Conservation (phyloP, 2,797 vertebrate species). For the Channallabes apus region DNA sequence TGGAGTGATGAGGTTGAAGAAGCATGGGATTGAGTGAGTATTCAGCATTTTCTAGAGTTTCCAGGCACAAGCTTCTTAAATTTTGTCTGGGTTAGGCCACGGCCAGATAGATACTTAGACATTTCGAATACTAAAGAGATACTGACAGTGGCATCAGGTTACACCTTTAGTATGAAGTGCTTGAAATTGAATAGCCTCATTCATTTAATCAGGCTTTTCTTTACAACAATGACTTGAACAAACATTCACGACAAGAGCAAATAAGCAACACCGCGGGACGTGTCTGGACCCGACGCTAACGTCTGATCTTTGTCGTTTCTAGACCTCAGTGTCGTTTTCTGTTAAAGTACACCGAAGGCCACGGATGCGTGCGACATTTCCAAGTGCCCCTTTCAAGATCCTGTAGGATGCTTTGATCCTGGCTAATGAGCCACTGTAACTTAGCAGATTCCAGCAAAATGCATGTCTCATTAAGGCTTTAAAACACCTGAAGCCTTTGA, state of each 20-base stretch:
- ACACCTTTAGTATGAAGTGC: not conserved
- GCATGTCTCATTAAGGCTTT: conserved; percentile 55
- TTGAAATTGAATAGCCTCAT: not conserved
- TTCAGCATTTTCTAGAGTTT: not conserved
- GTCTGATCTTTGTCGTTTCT: not conserved
- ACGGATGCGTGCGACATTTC: conserved; percentile 15
- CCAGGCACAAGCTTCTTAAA: too few species aligned
- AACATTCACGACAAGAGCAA: conserved; percentile 14
- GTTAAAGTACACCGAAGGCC: conserved; percentile 8
- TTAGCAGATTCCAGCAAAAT: conserved; percentile 40
- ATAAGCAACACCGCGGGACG: not conserved
- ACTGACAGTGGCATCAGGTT: too few species aligned
- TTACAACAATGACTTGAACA: not conserved
- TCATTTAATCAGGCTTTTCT: not conserved
- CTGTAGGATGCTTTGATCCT: conserved; percentile 51
- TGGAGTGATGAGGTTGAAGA: not conserved
- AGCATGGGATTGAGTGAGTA: not conserved
- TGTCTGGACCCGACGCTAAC: not conserved
- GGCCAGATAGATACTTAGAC: not conserved
- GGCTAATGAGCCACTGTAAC: conserved; percentile 52
- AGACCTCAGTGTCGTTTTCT: not conserved
- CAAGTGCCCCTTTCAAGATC: conserved; percentile 20
- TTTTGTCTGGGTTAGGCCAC: not conserved
- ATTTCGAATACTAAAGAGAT: not conserved
- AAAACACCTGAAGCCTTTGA: conserved; percentile 45